Percentiles rank a stretch among this genome's conserved stretches.
These are phyloP conservation scores for Drosophila aff. DNA, from an alignment of 1,140 invertebrate species.

Conservation along the genomic window DNA sequence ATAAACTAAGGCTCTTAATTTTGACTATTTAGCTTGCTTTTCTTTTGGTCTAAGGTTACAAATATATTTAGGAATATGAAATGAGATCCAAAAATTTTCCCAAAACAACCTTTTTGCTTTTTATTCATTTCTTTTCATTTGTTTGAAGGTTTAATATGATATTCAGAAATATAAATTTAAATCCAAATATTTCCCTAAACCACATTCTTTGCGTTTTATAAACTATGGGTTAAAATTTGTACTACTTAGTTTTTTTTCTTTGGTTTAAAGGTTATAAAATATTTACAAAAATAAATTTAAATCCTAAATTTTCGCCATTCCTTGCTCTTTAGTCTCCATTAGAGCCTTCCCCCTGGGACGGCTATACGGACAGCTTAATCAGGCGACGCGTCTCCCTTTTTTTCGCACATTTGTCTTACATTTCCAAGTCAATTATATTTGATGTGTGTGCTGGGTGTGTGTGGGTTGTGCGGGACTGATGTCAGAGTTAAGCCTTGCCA, in stretches of 20 bases:
- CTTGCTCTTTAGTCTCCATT: neutral
- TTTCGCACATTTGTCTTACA: constrained; percentile 70
- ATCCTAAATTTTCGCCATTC: neutral
- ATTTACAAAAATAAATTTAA: neutral
- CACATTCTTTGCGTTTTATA: no score
- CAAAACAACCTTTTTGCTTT: no score
- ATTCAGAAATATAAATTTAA: neutral
- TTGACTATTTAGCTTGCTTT: no score
- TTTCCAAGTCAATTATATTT: constrained; percentile 77
- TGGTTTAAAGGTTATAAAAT: neutral
- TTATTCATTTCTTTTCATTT: no score
- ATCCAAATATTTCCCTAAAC: neutral
- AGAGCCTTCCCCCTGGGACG: neutral
- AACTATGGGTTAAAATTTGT: neutral
- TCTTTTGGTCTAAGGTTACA: no score
- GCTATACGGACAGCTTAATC: constrained; percentile 9
- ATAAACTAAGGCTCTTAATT: no score
- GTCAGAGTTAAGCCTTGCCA: constrained; percentile 30
- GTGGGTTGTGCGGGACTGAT: constrained; percentile 6
- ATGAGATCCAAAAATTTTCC: no score
- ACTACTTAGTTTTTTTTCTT: neutral
- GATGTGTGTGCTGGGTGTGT: constrained; percentile 15
- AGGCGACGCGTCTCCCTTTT: constrained; percentile 1
- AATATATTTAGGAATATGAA: no score
- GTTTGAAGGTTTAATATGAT: neutral